Evolutionary conservation across 2,888 invertebrate genomes (phyloP), one percentile per base, ranked within the genome.

Genomic region (Melanchra persicariae): DNA sequence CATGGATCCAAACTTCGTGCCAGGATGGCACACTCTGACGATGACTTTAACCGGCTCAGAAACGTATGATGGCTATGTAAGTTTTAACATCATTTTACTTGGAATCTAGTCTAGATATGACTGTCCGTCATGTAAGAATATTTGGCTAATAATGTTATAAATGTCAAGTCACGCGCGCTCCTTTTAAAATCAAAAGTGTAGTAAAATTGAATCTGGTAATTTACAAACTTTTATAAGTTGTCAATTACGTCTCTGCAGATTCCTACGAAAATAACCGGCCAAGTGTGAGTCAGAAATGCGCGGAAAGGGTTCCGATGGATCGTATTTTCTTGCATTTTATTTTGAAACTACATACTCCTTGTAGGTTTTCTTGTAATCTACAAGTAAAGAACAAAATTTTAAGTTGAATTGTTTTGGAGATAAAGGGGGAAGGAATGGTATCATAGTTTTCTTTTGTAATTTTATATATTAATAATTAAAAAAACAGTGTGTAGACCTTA

Each of bases 21-120:
- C 17, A 0, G 65, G 68, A n/a, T 79, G 79, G 78, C 22, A 45
- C 10, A 79, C 58, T 52, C 8, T 78, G 22, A 69, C 1, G 34
- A 61, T 78, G 1, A 47, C n/a, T 2, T 55, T 78, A 52, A 8
- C 10, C 6, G 64, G 64, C n/a, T 12, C 30, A 15, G 26, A 22
- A 7, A 62, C 26, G 1, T 65, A 62, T 52, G 10, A 55, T 2
- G 79, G 78, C 37, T 69, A 78, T 51, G 78, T 78, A 43, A 78
- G 78, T 78, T 57, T 37, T 37, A 15, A 57, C 6, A 57, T 37
- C 15, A 10, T 22, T 57, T 15, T 57, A 57, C 12, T 37, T n/a
- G 34, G n/a, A 34, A 54, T 34, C 30, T 52, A 52, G n/a, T n/a
- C n/a, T 52, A 52, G 17, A n/a, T n/a, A n/a, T 15, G 2, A n/a